Evolutionary conservation across 2,888 invertebrate species (phyloP), one percentile per base, ranked within the genome.

Genomic region (Polydrusus cervinus): DNA sequence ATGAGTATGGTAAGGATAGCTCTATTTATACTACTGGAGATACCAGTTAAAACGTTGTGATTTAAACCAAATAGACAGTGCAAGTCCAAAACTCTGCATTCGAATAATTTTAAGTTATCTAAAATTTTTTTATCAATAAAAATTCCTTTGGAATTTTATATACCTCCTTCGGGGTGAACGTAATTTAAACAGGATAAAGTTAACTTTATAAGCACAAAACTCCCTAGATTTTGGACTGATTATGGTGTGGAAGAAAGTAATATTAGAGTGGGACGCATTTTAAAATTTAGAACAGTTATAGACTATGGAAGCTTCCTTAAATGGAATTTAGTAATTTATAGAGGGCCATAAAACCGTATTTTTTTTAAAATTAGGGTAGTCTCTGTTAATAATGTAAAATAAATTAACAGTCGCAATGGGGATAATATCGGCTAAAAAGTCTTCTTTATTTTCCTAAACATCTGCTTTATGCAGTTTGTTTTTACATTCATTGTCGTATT

Each of bases 111-210:
- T 16, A 47, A 53, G 20, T 13, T 16, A 10, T 16, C 53, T 53
- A 20, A 67, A 73, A 73, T 73, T 66, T 60, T 53, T 47, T 71
- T 76, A 72, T 65, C 69, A 47, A 40, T 49, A 62, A 64, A 75
- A 75, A 71, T 72, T 75, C 64, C 64, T 62, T 55, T 51, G 55
- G 60, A 71, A 71, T 77, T 77, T 74, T 74, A 74, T 71, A 60
- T 65, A 77, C 74, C 74, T 72, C 62, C 53, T 38, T 51, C 51
- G 43, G 53, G 65, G 72, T 75, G 75, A 75, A 53, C 72, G 69
- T 74, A 77, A 77, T 77, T 77, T 77, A 75, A 77, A 75, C 75
- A 62, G 75, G 77, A 78, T 78, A 61, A 75, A 75, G 75, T 73
- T 78, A 78, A 78, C 65, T 75, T n/a, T n/a, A 75, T 68, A 73